These are phyloP conservation scores for Neofelis nebulosa DNA, from an alignment of 2,113 vertebrate genomes.

Conservation along the genomic window DNA sequence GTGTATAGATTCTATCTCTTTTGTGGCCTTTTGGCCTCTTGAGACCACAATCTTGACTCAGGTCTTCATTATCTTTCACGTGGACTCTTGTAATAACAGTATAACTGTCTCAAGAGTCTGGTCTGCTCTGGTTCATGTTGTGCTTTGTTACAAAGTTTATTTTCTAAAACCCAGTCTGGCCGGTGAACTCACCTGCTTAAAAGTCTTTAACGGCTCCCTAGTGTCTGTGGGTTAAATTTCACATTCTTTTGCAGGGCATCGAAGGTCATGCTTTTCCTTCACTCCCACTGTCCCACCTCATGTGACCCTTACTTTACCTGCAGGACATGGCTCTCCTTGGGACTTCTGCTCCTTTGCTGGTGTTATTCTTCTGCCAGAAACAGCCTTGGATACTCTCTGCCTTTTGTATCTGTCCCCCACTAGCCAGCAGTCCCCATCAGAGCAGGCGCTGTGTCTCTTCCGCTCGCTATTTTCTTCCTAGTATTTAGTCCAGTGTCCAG, in stretches of 20 bases:
- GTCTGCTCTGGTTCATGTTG: background rate
- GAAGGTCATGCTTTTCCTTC: background rate
- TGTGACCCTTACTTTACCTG: background rate
- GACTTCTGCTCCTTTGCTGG: background rate
- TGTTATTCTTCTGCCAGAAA: background rate
- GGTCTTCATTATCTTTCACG: background rate
- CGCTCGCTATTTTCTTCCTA: background rate
- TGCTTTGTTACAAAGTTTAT: background rate
- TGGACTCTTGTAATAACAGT: background rate
- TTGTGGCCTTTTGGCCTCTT: background rate
- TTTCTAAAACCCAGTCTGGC: background rate
- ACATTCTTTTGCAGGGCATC: background rate
- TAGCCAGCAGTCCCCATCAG: background rate
- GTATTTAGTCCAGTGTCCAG: background rate
- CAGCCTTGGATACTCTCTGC: too few relatives aligned
- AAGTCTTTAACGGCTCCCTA: background rate
- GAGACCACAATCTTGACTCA: background rate
- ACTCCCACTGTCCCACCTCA: background rate
- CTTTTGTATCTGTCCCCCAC: background rate
- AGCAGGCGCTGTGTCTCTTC: rapidly evolving
- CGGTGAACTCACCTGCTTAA: background rate
- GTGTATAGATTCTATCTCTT: background rate
- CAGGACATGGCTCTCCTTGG: background rate
- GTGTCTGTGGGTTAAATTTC: background rate
- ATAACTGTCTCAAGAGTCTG: background rate